Base-by-base conservation (phyloP, 2,113 vertebrate genomes). In the Myxocyprinus asiaticus region DNA sequence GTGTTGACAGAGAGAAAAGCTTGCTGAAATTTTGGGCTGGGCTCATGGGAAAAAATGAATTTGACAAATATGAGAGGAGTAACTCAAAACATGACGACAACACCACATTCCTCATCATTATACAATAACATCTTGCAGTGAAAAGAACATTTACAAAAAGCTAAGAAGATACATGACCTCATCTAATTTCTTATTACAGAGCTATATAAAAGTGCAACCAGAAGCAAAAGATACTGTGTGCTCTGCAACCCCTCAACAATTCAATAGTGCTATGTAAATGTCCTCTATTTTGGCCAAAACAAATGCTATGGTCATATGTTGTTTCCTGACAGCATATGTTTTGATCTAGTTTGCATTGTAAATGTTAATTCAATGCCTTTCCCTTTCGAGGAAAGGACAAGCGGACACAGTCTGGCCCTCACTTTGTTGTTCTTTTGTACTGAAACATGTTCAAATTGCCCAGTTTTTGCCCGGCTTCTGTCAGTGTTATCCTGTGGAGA, bases 51-150 rank as follows among this genome's bases (percentile, higher is more conserved):
- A 77, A 63, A n/a, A 72, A 80, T 72, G 45, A 47, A 77, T 51
- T 53, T 72, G 42, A 58, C 68, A 71, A 14, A 22, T 6, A 77
- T 65, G 71, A 56, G 62, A 77, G 79, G 62, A 58, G 67, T 15
- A 55, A 45, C 51, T 56, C 63, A 68, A 77, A 71, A 80, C 42
- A 14, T 45, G 61, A 66, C 63, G 62, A 71, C 67, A 55, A 63
- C 67, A 55, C 5, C 73, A 72, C 62, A 83, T 73, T 80, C 73
- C 33, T 59, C n/a, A 47, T 53, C 44, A 83, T 15, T 12, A 17
- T 47, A 10, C 5, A 64, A 56, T 11, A 51, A 51, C 0, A 2
- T 12, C 44, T 33, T 62, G 14, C 8, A 8, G 17, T 10, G 17
- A 70, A 75, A 75, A 50, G 10, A n/a, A 14, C 33, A 12, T 63